Conservation (phyloP, 2,797 vertebrate species). For the Scleropages formosus region DNA sequence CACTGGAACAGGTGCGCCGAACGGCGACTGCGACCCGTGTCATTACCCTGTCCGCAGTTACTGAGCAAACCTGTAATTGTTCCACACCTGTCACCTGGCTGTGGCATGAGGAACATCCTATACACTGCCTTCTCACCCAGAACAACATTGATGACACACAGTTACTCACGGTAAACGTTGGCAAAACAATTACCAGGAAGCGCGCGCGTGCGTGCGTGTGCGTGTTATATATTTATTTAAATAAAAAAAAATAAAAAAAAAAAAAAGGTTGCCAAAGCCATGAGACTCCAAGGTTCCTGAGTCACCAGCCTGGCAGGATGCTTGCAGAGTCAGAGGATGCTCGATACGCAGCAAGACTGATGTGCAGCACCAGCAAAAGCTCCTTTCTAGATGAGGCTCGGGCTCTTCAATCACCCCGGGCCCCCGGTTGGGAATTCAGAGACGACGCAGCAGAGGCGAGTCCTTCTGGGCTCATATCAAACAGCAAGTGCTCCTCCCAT, state of each 20-base stretch:
- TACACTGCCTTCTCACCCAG: too few species aligned
- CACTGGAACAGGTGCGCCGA: slow-evolving; percentile 16
- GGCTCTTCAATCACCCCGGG: slow-evolving; percentile 61
- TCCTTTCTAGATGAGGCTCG: slow-evolving; percentile 46
- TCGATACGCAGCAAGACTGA: too few species aligned
- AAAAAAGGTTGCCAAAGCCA: too few species aligned
- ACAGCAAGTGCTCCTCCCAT: slow-evolving; percentile 50
- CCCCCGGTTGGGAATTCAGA: slow-evolving; percentile 58
- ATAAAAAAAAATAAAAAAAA: too few species aligned
- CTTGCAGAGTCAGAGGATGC: too few species aligned
- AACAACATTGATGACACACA: too few species aligned
- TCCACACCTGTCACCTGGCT: neutral
- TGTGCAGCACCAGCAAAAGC: neutral
- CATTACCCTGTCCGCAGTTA: neutral
- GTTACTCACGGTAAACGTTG: neutral
- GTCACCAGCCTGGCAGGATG: slow-evolving; percentile 37
- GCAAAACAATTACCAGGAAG: neutral
- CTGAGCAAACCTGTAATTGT: neutral
- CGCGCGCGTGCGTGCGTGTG: too few species aligned
- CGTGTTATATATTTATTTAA: too few species aligned
- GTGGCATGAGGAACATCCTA: neutral
- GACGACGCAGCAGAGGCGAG: slow-evolving; percentile 34
- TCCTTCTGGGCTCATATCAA: slow-evolving; percentile 54
- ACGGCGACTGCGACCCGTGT: neutral
- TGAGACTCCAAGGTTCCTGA: slow-evolving; percentile 35